Evolutionary conservation across 2,797 vertebrate genomes (phyloP).

Genomic region (Syngnathus acus): DNA sequence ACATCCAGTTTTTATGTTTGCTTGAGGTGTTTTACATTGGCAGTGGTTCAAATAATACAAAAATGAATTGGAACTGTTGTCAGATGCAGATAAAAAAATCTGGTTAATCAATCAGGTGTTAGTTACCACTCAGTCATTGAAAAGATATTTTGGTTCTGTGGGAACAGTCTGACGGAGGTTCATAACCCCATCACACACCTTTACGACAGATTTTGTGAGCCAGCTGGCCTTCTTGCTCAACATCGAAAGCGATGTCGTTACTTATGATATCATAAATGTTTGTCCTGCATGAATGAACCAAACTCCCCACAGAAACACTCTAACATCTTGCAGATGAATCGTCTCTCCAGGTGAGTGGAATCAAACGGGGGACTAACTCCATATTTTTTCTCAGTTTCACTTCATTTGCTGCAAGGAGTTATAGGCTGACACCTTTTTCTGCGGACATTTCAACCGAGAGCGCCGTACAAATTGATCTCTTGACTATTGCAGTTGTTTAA

Average conservation of each 20-base stretch:
- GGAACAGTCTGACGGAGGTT: too few species aligned
- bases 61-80: neutral
- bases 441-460: slow-evolving; percentile 11
- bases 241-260: neutral
- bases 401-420: slow-evolving; percentile 7
- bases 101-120: neutral
- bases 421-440: slow-evolving; percentile 24
- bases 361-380: neutral
- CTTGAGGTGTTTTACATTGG: neutral
- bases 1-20: slow-evolving; percentile 4
- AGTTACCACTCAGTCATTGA: neutral
- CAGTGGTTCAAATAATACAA: neutral
- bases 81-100: neutral
- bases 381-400: slow-evolving; percentile 5
- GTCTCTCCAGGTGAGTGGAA: slow-evolving; percentile 2
- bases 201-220: neutral
- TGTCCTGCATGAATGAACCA: neutral
- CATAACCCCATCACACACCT: neutral
- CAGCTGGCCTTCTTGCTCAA: neutral
- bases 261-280: neutral
- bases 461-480: slow-evolving; percentile 17
- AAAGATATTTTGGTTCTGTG: too few species aligned
- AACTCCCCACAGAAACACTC: neutral
- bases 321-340: neutral
- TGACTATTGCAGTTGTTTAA: slow-evolving; percentile 24